A percentile compares a stretch with the other conserved stretches of the same genome.
Evolutionary conservation across 2,797 vertebrate genomes (phyloP).

Genomic region (Gymnopithys bicolor): DNA sequence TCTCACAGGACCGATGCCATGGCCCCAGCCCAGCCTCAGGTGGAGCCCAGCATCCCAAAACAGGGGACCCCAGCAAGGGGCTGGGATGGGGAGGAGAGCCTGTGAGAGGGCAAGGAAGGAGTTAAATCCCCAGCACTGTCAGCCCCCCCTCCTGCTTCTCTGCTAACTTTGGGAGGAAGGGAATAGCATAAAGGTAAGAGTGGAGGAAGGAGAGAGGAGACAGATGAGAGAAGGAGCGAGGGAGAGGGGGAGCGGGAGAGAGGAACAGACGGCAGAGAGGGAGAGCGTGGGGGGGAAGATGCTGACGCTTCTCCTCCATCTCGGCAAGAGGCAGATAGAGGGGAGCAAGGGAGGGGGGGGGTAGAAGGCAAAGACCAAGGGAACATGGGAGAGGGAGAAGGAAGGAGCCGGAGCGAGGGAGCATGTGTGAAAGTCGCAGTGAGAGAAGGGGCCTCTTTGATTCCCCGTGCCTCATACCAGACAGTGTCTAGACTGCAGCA

Average conservation of each 20-base stretch:
- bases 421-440: slow-evolving; percentile 71
- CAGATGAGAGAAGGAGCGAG: slow-evolving; percentile 30
- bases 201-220: slow-evolving; percentile 49
- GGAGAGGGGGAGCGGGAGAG: slow-evolving; percentile 32
- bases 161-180: slow-evolving; percentile 42
- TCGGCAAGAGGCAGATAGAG: slow-evolving; percentile 46
- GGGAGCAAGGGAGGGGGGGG: not conserved
- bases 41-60: not conserved
- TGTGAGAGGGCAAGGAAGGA: slow-evolving; percentile 12
- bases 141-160: slow-evolving; percentile 14
- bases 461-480: slow-evolving; percentile 84
- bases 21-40: not conserved
- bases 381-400: slow-evolving; percentile 68
- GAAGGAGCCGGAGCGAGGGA: slow-evolving; percentile 54
- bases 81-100: not conserved
- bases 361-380: slow-evolving; percentile 80
- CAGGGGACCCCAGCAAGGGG: not conserved
- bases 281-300: slow-evolving; percentile 58
- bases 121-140: slow-evolving; percentile 42
- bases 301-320: slow-evolving; percentile 59
- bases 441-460: slow-evolving; percentile 75
- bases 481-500: slow-evolving; percentile 95
- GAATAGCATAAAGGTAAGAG: slow-evolving; percentile 52
- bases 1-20: accelerated
- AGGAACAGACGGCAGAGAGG: slow-evolving; percentile 49